Evolutionary conservation across 2,797 vertebrate genomes (phyloP).

Genomic region (Pseudomugil tenellus): DNA sequence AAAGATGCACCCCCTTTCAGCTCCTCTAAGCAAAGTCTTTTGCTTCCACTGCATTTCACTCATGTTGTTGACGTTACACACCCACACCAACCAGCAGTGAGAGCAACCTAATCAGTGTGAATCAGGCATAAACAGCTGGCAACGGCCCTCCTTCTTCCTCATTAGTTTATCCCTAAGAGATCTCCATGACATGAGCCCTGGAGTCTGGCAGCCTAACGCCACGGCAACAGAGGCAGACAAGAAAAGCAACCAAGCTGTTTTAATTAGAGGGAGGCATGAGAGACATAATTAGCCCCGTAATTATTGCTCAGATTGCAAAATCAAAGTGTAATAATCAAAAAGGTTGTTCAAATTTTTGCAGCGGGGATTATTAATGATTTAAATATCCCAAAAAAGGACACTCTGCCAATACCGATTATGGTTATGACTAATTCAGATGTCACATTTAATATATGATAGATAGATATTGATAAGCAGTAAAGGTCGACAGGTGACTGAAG

Average conservation of each 20-base stretch:
- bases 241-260: slow-evolving; percentile 56
- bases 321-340: slow-evolving; percentile 51
- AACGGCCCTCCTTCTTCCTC: slow-evolving; percentile 58
- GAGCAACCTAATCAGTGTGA: slow-evolving; percentile 50
- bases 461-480: too few species aligned
- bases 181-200: slow-evolving; percentile 54
- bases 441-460: background rate
- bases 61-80: slow-evolving; percentile 21
- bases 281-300: slow-evolving; percentile 67
- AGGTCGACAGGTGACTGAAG: slow-evolving; percentile 37
- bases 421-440: slow-evolving; percentile 10
- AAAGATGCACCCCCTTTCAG: background rate
- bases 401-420: slow-evolving; percentile 23
- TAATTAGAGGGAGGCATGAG: slow-evolving; percentile 68
- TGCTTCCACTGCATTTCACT: background rate
- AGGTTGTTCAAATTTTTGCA: slow-evolving; percentile 36
- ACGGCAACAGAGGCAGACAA: slow-evolving; percentile 56
- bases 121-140: slow-evolving; percentile 72
- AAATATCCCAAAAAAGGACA: slow-evolving; percentile 13
- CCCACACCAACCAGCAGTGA: slow-evolving; percentile 9
- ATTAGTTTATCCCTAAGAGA: slow-evolving; percentile 71
- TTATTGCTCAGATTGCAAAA: slow-evolving; percentile 57
- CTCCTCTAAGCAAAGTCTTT: background rate
- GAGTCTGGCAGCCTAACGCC: slow-evolving; percentile 56
- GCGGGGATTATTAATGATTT: slow-evolving; percentile 59